phyloP scores from a whole-genome alignment of 2,113 vertebrate genomes.

The Colinus virginianus region DNA sequence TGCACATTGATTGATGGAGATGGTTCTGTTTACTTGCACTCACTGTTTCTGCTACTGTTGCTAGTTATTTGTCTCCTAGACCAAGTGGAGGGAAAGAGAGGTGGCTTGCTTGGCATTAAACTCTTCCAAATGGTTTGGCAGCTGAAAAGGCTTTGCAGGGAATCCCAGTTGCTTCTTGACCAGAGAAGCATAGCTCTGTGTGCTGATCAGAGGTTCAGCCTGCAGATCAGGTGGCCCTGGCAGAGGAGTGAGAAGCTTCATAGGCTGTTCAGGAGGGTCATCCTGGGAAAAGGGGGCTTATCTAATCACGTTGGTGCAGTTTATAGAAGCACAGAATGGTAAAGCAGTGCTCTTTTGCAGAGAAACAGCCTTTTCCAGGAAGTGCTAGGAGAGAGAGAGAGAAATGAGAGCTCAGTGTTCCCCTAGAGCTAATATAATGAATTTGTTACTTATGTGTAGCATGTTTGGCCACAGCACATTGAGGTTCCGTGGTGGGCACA shows the following conservation, averaged over 20 bases:
- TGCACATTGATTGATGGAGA: background rate
- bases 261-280: background rate
- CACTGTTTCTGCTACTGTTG: background rate
- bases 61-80: background rate
- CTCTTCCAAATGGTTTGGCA: background rate
- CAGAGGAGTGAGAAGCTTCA: background rate
- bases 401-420: slow-evolving; percentile 3
- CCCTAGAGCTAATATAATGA: background rate
- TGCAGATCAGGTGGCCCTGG: background rate
- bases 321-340: slow-evolving; percentile 40
- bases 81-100: too few relatives aligned
- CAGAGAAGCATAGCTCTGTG: background rate
- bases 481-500: background rate
- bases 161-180: background rate
- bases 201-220: background rate
- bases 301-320: background rate
- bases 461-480: background rate
- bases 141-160: background rate
- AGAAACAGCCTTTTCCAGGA: slow-evolving; percentile 21
- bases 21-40: background rate
- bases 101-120: background rate
- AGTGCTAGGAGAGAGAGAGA: background rate
- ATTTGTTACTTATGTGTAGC: background rate
- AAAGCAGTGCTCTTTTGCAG: slow-evolving; percentile 23
- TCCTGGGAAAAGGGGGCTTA: slow-evolving; percentile 3